A percentile compares a stretch with the other conserved stretches of the same genome.
Conservation (phyloP, 2,888 invertebrate genomes). For the Dimorphilus gyrociliatus region DNA sequence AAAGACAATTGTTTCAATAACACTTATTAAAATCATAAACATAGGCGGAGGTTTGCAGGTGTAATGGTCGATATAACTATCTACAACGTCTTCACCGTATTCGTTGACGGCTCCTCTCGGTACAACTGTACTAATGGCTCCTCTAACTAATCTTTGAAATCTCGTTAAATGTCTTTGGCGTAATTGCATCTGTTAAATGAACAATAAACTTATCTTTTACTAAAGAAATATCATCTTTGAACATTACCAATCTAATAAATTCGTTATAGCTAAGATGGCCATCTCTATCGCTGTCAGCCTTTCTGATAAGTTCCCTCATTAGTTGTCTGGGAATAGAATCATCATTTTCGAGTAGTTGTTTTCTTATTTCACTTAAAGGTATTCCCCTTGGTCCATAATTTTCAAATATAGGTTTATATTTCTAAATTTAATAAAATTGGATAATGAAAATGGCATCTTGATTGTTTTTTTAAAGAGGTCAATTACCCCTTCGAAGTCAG, state of each 20-base stretch:
- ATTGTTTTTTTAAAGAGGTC: no score
- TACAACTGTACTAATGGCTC: constrained; percentile 38
- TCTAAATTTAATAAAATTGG: no score
- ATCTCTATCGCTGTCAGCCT: constrained; percentile 32
- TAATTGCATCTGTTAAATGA: background rate
- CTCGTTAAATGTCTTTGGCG: constrained; percentile 10
- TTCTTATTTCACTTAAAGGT: constrained; percentile 27
- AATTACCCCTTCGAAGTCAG: no score
- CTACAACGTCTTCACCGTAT: constrained; percentile 33
- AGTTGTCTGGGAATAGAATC: constrained; percentile 22
- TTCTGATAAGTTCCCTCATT: constrained; percentile 20
- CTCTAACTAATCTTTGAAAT: constrained; percentile 23
- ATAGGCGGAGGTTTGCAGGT: constrained; percentile 74
- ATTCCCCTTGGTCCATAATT: no score
- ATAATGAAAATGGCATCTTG: no score
- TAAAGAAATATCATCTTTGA: background rate
- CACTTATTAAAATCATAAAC: constrained; percentile 73
- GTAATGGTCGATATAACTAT: constrained; percentile 72
- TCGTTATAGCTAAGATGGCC: constrained; percentile 35
- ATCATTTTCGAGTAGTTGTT: constrained; percentile 28
- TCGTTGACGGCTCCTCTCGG: constrained; percentile 25
- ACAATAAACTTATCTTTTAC: background rate
- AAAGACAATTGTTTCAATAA: constrained; percentile 55
- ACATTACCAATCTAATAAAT: constrained; percentile 34
- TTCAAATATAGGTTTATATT: no score